These are phyloP conservation scores for Lacanobia oleracea DNA, from an alignment of 2,888 invertebrate genomes.

Conservation along the genomic window DNA sequence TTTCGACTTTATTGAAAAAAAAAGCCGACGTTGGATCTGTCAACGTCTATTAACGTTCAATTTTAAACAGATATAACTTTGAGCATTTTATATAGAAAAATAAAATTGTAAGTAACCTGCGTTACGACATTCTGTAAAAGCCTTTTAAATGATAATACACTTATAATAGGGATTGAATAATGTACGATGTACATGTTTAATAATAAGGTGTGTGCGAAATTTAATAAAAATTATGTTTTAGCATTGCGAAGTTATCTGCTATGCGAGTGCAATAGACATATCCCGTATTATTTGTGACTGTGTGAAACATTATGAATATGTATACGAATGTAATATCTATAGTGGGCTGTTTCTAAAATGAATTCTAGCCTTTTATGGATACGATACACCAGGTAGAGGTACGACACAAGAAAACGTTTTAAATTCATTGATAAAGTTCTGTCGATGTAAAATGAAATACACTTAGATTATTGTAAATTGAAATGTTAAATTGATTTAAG, in stretches of 20 bases:
- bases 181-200: constrained; percentile 47
- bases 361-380: constrained; percentile 34
- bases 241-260: constrained; percentile 68
- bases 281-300: constrained; percentile 47
- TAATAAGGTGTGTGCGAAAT: constrained; percentile 62
- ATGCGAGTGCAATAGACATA: constrained; percentile 61
- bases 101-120: constrained; percentile 54
- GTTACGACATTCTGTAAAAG: constrained; percentile 53
- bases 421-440: constrained; percentile 5
- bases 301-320: constrained; percentile 55
- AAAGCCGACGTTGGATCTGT: constrained; percentile 1
- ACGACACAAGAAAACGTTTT: constrained; percentile 59
- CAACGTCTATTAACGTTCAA: constrained; percentile 17
- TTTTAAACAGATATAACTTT: constrained; percentile 30
- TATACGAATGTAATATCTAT: constrained; percentile 45
- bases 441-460: not conserved
- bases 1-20: constrained; percentile 18
- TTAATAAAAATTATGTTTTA: constrained; percentile 50
- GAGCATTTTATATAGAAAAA: constrained; percentile 21
- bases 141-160: constrained; percentile 38
- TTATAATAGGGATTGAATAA: constrained; percentile 48
- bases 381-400: constrained; percentile 32
- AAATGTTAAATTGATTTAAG: constrained; percentile 50
- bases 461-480: constrained; percentile 43
- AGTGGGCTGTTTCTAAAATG: constrained; percentile 32